A percentile compares a stretch with the other conserved stretches of the same genome.
phyloP scores from a whole-genome alignment of 1,140 invertebrate genomes.

The Drosophila murphyi region DNA sequence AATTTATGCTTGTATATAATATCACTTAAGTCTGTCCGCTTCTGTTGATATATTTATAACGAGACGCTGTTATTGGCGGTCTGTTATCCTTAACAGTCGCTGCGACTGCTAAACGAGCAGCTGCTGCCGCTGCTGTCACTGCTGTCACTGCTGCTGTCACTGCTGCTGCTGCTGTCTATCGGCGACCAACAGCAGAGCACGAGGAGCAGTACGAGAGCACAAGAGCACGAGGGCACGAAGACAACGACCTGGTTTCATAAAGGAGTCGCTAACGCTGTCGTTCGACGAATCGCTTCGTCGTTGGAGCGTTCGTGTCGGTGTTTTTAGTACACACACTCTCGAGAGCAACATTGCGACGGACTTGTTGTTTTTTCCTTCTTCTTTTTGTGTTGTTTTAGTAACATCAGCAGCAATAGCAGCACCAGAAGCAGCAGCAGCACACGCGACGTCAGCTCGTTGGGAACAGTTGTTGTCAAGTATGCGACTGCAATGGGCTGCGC shows the following conservation, averaged over 20 bases:
- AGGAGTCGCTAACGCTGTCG: conserved; percentile 17
- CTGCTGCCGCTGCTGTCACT: not conserved
- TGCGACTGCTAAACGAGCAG: conserved; percentile 9
- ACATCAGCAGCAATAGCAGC: not conserved
- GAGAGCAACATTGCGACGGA: conserved; percentile 43
- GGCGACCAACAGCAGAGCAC: conserved; percentile 6
- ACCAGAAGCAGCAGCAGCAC: conserved; percentile 11
- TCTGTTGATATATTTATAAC: conserved; percentile 29
- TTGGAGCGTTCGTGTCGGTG: not conserved
- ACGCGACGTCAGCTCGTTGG: conserved; percentile 34
- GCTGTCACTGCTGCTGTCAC: not conserved
- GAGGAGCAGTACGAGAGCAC: conserved; percentile 1
- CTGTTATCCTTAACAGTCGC: conserved; percentile 49
- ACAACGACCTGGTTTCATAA: conserved; percentile 50
- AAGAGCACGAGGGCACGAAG: conserved; percentile 43
- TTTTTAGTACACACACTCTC: conserved; percentile 43
- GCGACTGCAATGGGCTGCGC: conserved; percentile 30
- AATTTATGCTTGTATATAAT: conserved; percentile 58
- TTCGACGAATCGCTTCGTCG: conserved; percentile 11
- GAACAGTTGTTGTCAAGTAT: conserved; percentile 30
- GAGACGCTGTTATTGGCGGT: conserved; percentile 9
- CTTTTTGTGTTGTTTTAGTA: not conserved
- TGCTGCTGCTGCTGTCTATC: not conserved
- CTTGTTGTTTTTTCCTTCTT: conserved; percentile 10
- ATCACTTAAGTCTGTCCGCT: conserved; percentile 44